Conservation (phyloP, 2,888 invertebrate genomes). For the Drosophila koepferae region DNA sequence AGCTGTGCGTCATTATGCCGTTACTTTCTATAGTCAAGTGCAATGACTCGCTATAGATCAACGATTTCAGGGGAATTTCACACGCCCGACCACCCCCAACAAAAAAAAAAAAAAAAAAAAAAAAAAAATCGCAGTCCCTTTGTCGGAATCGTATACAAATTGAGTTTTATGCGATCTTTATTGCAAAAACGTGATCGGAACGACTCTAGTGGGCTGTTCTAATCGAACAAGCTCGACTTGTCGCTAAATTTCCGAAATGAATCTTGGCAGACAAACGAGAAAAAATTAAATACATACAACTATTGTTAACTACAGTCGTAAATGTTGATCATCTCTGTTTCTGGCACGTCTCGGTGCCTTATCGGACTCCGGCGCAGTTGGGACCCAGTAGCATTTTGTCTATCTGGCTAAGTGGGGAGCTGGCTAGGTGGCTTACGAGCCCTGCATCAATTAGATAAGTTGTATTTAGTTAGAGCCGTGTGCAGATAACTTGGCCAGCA, state of each 20-base stretch:
- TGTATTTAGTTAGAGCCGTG: conserved; percentile 7
- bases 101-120: background rate
- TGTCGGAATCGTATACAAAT: conserved; percentile 6
- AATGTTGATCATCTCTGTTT: conserved; percentile 15
- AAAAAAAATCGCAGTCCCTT: background rate
- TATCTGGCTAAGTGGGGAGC: conserved; percentile 15
- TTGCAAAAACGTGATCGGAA: conserved; percentile 57
- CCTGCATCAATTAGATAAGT: conserved; percentile 44
- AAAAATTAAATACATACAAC: background rate
- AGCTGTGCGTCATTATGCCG: conserved; percentile 7
- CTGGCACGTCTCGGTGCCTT: conserved; percentile 48
- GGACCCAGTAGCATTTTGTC: conserved; percentile 2
- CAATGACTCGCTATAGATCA: conserved; percentile 51
- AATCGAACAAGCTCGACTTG: conserved; percentile 1
- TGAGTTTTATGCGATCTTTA: conserved; percentile 15
- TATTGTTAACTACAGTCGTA: conserved; percentile 1
- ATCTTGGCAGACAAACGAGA: background rate
- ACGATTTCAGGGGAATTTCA: conserved; percentile 29
- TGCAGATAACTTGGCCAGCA: conserved; percentile 45
- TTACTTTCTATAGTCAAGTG: conserved; percentile 24
- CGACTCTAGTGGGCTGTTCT: background rate
- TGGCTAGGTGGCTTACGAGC: conserved; percentile 15
- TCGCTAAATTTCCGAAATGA: conserved; percentile 17
- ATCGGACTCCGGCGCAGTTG: conserved; percentile 18
- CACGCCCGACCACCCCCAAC: conserved; percentile 4